Evolutionary conservation across 2,888 invertebrate genomes (phyloP).

Genomic region (Heliconius sara): DNA sequence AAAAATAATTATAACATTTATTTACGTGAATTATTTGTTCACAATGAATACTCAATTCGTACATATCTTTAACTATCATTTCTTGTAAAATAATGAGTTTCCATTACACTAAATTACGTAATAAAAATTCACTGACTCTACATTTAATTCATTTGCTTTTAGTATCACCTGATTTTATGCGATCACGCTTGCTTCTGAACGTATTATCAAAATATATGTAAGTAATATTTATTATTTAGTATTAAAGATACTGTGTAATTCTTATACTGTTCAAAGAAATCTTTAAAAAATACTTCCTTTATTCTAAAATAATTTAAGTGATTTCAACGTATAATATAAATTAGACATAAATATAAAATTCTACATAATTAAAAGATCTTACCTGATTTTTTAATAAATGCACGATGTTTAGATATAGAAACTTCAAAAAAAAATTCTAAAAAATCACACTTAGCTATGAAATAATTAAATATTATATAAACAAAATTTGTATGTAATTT

Average conservation of each 20-base stretch:
- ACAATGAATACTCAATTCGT: neutral
- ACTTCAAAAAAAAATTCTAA: neutral
- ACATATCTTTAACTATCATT: neutral
- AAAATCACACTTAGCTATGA: neutral
- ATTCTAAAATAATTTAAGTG: neutral
- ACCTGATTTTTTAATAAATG: neutral
- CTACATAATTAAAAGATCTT: conserved; percentile 1
- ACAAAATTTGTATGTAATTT: neutral
- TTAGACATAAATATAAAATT: neutral
- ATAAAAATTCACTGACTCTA: conserved; percentile 2
- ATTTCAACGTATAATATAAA: neutral
- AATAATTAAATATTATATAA: neutral
- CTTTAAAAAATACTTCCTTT: no score
- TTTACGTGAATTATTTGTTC: neutral
- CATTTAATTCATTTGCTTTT: neutral
- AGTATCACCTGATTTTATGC: neutral
- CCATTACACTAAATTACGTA: neutral
- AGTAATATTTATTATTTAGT: neutral
- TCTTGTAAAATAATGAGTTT: no score
- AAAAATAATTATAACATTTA: no score
- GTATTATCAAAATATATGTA: neutral
- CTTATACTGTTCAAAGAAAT: no score
- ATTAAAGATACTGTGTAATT: neutral
- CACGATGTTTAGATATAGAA: neutral
- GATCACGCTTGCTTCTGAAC: neutral